Evolutionary conservation across 2,888 invertebrate species (phyloP), one percentile per base, ranked within the genome.

Genomic region (Ennomos erosarius): DNA sequence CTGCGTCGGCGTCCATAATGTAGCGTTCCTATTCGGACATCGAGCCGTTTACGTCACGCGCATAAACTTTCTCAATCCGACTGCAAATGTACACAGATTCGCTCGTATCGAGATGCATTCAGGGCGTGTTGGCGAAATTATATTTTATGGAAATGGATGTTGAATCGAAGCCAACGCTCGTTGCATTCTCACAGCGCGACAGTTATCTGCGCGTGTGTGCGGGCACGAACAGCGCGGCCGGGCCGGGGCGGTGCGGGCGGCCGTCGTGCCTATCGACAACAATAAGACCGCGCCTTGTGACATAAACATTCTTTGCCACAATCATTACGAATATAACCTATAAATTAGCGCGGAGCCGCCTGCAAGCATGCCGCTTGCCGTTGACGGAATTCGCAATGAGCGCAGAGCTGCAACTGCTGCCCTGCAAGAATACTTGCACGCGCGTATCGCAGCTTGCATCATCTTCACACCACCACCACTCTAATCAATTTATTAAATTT

Each of bases 261-360:
- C 70, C n/a, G 78, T 79, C 83, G 80, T 81, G 81, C 82, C 81
- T 82, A 82, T 83, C 82, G 80, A 83, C 84, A 87, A 90, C 89
- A 90, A 90, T 90, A 80, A 87, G 85, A 87, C 89, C 89, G 85
- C 88, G 83, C 89, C 90, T 86, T 82, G 81, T 77, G 81, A 84
- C 82, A 87, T 88, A 88, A 87, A 90, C 90, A 90, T 90, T 91
- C 88, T 90, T 90, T 85, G 87, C 81, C 81, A 79, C 87, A 85
- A 87, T 88, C 85, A 87, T 87, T 88, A 84, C 84, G 85, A 87
- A 88, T 89, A 88, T 90, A 87, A 88, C 85, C 87, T 88, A 88
- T 89, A 91, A 90, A 90, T 90, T 90, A 88, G 84, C 78, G 70
- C 81, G 74, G 73, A 76, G 80, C 85, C 85, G 87, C 84, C 82